These are phyloP conservation scores for Scaptomyza hsui DNA, from an alignment of 1,140 invertebrate genomes.

Conservation along the genomic window DNA sequence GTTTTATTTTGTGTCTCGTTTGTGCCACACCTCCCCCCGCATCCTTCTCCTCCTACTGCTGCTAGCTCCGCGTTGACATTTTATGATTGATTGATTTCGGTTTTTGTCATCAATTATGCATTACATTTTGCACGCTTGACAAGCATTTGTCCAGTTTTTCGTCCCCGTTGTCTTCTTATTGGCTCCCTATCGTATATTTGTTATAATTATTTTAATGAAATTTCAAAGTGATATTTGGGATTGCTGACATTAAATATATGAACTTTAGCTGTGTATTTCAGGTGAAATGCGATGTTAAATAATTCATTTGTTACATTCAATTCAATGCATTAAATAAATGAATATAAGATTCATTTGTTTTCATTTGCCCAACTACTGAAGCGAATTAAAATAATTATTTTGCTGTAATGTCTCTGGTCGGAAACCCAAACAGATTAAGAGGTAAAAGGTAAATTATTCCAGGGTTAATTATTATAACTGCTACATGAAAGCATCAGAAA, in stretches of 20 bases:
- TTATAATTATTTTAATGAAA: slow-evolving; percentile 79
- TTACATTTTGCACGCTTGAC: slow-evolving; percentile 74
- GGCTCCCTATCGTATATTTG: slow-evolving; percentile 41
- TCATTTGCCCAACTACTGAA: slow-evolving; percentile 27
- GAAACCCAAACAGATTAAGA: slow-evolving; percentile 37
- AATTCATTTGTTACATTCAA: slow-evolving; percentile 20
- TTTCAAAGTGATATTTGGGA: slow-evolving; percentile 49
- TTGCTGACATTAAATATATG: slow-evolving; percentile 14
- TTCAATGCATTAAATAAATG: background rate
- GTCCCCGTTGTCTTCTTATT: slow-evolving; percentile 6
- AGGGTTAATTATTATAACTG: slow-evolving; percentile 1
- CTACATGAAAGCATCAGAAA: background rate
- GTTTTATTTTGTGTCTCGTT: slow-evolving; percentile 14
- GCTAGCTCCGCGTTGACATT: slow-evolving; percentile 58
- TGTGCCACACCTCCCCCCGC: background rate
- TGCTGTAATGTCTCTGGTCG: slow-evolving; percentile 2
- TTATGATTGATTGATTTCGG: slow-evolving; percentile 80
- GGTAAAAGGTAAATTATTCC: slow-evolving; percentile 21
- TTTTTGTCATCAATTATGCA: slow-evolving; percentile 78
- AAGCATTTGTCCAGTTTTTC: slow-evolving; percentile 42
- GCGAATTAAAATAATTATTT: slow-evolving; percentile 37
- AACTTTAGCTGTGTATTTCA: slow-evolving; percentile 10
- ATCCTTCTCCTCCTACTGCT: background rate
- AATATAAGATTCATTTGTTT: slow-evolving; percentile 41
- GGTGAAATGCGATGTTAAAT: slow-evolving; percentile 37